These are phyloP conservation scores for Morinoia aosen DNA, from an alignment of 2,888 invertebrate species.

Conservation along the genomic window DNA sequence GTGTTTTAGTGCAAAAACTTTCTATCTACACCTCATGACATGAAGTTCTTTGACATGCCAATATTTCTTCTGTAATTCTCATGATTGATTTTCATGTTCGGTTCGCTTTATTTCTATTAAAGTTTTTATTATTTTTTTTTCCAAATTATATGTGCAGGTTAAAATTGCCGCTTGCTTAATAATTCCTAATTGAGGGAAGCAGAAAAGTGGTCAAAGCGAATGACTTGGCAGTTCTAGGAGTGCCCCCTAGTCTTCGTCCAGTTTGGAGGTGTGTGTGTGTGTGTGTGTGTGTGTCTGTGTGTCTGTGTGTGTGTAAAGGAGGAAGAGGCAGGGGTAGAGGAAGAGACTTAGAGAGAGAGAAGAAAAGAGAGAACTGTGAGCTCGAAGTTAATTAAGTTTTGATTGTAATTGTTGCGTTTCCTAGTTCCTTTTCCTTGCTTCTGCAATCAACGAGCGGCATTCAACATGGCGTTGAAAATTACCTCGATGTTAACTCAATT, in stretches of 20 bases:
- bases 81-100: no score
- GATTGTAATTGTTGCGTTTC: not conserved
- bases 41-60: no score
- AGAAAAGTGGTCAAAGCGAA: not conserved
- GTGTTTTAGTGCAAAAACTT: no score
- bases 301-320: no score
- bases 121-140: no score
- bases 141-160: not conserved
- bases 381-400: not conserved
- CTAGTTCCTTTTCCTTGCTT: not conserved
- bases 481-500: not conserved
- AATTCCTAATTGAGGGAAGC: not conserved
- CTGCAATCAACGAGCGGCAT: not conserved
- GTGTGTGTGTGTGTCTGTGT: not conserved
- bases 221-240: not conserved
- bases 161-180: not conserved
- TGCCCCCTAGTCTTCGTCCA: not conserved
- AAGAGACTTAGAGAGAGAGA: no score
- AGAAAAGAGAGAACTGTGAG: not conserved
- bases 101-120: no score
- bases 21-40: no score
- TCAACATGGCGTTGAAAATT: not conserved
- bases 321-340: no score
- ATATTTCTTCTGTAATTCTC: no score
- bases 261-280: not conserved